Evolutionary conservation across 2,113 vertebrate species (phyloP), one percentile per base, ranked within the genome.

Genomic region (Dicaeum eximium): DNA sequence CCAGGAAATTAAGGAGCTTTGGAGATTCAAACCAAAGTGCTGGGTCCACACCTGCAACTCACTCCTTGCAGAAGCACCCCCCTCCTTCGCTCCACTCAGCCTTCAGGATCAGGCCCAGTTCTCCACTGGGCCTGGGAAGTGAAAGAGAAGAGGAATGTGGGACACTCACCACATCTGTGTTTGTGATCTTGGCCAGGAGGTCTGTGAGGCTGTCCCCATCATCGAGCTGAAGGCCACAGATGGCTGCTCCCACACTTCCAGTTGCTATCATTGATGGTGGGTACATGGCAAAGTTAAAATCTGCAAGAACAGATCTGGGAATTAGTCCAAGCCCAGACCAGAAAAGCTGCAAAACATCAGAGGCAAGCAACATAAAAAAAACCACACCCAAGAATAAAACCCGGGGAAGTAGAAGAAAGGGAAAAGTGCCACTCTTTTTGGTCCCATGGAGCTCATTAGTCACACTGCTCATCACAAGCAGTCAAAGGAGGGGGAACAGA

Each of bases 211-310:
- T 98, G 97, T 99, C 98, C 4, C 93, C 97, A 70, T 98, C 98
- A 93, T 99, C 98, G 35, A 99, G 97, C 98, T 99, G 98, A 72
- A 99, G 98, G 95, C 99, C 99, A 33, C 99, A 99, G 95, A 99
- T 97, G 79, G 99, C 99, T 4, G 99, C 99, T 64, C 98, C 99
- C 97, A 99, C 98, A 51, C 99, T 99, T 97, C 99, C 99, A 27
- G 99, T 98, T 95, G 99, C 99, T 37, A 99, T 99, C 99, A 99
- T 99, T 64, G 99, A 99, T 0, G 99, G 99, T 33, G 99, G 99
- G 95, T 99, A 99, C 98, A 99, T 99, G 94, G 99, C 98, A 35
- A 99, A 99, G 96, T 98, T 98, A 96, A 99, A 99, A 97, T 99
- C 99, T 99, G 98, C 48, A 69, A 73, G 91, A 90, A 91, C 84